Percentiles rank a stretch among this genome's conserved stretches.
Conservation (phyloP, 2,113 vertebrate genomes). For the Marmota flaviventris region DNA sequence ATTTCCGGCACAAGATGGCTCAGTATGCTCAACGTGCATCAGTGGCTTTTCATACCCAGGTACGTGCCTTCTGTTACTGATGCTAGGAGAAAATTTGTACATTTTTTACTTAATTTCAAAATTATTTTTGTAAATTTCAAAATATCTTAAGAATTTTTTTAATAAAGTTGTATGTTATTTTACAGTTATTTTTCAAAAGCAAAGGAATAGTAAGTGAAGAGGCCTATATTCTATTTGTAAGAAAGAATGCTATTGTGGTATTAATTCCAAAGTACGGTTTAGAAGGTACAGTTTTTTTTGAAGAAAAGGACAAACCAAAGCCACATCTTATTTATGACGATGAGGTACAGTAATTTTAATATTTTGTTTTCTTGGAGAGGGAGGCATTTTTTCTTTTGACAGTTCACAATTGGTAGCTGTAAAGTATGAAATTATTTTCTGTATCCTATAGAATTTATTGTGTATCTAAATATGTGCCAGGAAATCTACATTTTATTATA, state of each 20-base stretch:
- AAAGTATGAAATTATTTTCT: not conserved
- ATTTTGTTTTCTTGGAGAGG: not conserved
- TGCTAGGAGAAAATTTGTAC: not conserved
- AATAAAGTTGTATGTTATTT: slow-evolving; percentile 44
- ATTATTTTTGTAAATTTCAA: slow-evolving; percentile 1
- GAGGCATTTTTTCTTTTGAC: not conserved
- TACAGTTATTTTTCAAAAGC: slow-evolving; percentile 97
- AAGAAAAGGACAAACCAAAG: slow-evolving; percentile 92
- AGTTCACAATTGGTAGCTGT: not conserved
- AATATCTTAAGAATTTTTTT: slow-evolving; percentile 3
- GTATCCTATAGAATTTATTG: not conserved
- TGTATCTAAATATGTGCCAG: not conserved
- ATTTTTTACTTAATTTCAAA: slow-evolving; percentile 13
- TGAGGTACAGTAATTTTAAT: slow-evolving; percentile 89
- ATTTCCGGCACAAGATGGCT: slow-evolving; percentile 98
- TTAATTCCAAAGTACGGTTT: slow-evolving; percentile 98
- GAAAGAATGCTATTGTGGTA: slow-evolving; percentile 98
- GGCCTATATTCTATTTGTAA: slow-evolving; percentile 96
- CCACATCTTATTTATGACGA: slow-evolving; percentile 91
- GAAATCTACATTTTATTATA: not conserved
- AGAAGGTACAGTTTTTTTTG: slow-evolving; percentile 98
- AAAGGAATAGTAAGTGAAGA: slow-evolving; percentile 96
- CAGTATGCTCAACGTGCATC: slow-evolving; percentile 98
- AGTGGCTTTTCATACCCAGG: slow-evolving; percentile 98
- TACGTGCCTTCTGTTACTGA: slow-evolving; percentile 71